phyloP scores from a whole-genome alignment of 2,888 invertebrate species.

The Dorcus hopei region DNA sequence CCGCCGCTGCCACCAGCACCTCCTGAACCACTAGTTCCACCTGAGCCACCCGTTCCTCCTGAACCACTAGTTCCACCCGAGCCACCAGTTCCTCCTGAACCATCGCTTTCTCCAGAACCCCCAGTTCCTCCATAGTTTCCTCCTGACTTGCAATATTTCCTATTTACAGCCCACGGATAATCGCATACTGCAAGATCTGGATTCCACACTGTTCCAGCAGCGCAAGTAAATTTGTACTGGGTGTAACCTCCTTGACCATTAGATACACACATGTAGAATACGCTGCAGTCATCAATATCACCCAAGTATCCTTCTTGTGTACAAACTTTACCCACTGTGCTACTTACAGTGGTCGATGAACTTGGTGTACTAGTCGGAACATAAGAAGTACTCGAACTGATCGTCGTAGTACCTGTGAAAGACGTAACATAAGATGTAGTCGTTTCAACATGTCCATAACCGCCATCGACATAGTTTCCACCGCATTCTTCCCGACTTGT shows the following conservation, averaged over 20 bases:
- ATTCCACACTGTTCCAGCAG: constrained; percentile 77
- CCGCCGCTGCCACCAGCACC: constrained; percentile 19
- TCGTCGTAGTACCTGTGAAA: neutral
- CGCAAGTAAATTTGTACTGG: constrained; percentile 70
- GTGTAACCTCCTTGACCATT: constrained; percentile 58
- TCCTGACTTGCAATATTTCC: constrained; percentile 19
- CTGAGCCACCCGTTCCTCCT: constrained; percentile 1
- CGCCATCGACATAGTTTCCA: constrained; percentile 52
- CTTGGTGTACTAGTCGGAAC: neutral
- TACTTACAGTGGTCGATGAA: constrained; percentile 4
- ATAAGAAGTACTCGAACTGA: neutral
- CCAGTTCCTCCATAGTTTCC: constrained; percentile 4
- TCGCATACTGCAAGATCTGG: constrained; percentile 66
- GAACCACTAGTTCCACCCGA: constrained; percentile 6
- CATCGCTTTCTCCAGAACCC: neutral
- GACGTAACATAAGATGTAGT: constrained; percentile 19
- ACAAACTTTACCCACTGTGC: constrained; percentile 44
- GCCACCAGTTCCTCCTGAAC: constrained; percentile 1
- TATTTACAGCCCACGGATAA: constrained; percentile 56
- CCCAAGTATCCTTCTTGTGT: constrained; percentile 69
- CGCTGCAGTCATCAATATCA: constrained; percentile 65
- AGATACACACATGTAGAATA: constrained; percentile 74
- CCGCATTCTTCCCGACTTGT: constrained; percentile 69
- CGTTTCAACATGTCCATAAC: constrained; percentile 16
- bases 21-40: constrained; percentile 3